Conservation (phyloP, 2,888 invertebrate species). For the Tetropium fuscum region DNA sequence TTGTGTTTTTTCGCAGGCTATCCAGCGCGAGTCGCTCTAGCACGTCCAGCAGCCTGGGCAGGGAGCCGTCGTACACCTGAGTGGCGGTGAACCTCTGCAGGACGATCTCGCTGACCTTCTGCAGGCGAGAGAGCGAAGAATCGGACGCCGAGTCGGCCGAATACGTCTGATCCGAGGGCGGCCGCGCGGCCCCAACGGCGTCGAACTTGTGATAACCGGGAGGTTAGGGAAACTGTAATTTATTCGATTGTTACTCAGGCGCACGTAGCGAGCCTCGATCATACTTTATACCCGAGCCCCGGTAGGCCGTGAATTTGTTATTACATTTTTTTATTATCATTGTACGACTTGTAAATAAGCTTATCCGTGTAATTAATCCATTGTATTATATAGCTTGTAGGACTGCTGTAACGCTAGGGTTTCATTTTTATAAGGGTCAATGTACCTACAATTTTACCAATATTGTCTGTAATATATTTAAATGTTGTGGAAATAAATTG, state of each 20-base stretch:
- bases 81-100: slow-evolving; percentile 64
- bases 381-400: slow-evolving; percentile 44
- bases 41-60: slow-evolving; percentile 57
- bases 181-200: background rate
- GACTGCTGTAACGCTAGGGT: slow-evolving; percentile 39
- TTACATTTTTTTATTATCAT: slow-evolving; percentile 10
- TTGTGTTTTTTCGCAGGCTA: slow-evolving; percentile 42
- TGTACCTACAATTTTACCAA: slow-evolving; percentile 45
- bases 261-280: slow-evolving; percentile 24
- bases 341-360: slow-evolving; percentile 42
- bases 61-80: slow-evolving; percentile 64
- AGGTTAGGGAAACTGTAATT: slow-evolving; percentile 29
- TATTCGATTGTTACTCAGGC: slow-evolving; percentile 30
- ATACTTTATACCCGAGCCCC: background rate
- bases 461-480: slow-evolving; percentile 47
- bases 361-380: slow-evolving; percentile 44
- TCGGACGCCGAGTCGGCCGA: slow-evolving; percentile 45
- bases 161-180: slow-evolving; percentile 40
- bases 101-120: slow-evolving; percentile 63
- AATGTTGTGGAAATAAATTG: slow-evolving; percentile 47
- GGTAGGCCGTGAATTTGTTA: background rate
- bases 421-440: slow-evolving; percentile 45
- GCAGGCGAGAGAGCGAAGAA: slow-evolving; percentile 51
- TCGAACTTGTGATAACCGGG: slow-evolving; percentile 39
- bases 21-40: slow-evolving; percentile 59